Conservation (phyloP, 2,888 invertebrate genomes). For the Zaprionus bogoriensis region DNA sequence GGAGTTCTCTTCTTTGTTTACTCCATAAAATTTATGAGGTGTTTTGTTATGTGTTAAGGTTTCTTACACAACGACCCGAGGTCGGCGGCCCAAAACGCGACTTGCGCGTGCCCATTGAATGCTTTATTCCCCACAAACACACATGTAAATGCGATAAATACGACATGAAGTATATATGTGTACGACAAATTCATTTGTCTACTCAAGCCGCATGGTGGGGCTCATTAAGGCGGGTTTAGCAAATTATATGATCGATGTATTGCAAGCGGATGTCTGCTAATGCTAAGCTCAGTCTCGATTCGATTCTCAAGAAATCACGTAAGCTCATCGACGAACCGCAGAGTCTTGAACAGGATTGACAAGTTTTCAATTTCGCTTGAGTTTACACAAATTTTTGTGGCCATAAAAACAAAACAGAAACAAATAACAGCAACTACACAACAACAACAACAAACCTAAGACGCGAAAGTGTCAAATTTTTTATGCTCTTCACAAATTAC, state of each 20-base stretch:
- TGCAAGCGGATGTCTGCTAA: conserved; percentile 34
- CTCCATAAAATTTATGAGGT: conserved; percentile 70
- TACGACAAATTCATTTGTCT: background rate
- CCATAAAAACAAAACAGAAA: conserved; percentile 4
- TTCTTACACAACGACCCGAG: conserved; percentile 11
- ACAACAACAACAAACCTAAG: too few species aligned
- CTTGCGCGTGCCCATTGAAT: conserved; percentile 52
- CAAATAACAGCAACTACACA: too few species aligned
- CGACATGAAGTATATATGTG: background rate
- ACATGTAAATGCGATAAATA: background rate
- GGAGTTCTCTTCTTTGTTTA: background rate
- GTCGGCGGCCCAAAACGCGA: conserved; percentile 9
- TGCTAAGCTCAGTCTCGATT: conserved; percentile 19
- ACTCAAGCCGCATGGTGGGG: conserved; percentile 40
- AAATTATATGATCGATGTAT: conserved; percentile 70
- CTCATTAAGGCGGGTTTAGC: conserved; percentile 62
- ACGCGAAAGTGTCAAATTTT: conserved; percentile 65
- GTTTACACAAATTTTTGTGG: conserved; percentile 12
- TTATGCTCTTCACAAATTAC: conserved; percentile 62
- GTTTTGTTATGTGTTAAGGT: conserved; percentile 70
- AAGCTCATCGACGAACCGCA: conserved; percentile 27
- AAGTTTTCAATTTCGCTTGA: conserved; percentile 56
- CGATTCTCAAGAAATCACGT: conserved; percentile 53
- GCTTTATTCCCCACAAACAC: too few species aligned
- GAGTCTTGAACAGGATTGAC: conserved; percentile 56